Evolutionary conservation across 1,140 invertebrate species (phyloP), one percentile per base, ranked within the genome.

Genomic region (Palaemon carinicauda): DNA sequence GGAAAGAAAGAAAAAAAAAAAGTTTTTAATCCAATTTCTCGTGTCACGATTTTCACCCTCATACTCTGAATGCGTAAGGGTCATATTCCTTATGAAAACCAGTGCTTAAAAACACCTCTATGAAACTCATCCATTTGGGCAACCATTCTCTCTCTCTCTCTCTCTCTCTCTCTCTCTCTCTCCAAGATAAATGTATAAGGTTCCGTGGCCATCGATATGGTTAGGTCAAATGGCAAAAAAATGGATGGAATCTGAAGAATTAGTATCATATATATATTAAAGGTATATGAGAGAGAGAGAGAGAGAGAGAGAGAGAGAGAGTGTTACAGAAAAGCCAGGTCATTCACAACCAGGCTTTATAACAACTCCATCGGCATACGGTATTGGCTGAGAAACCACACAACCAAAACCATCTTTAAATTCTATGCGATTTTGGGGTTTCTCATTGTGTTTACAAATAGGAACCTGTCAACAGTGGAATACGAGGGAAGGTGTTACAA

Each of bases 371-470:
- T 19, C 51, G 53, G 31, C 77, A 80, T 60, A 80, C 33, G 41
- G 41, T 41, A 41, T 41, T 12, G 31, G 24, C 79, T 4, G 21
- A 54, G 79, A 80, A 80, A 31, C 54, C 79, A 7, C 10, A n/a
- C 79, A 80, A 60, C 41, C 53, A 41, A 60, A 65, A 27, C 33
- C 24, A 10, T 65, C 31, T 24, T 27, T 9, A 80, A 80, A 54
- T 80, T 80, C 51, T 54, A 80, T 80, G 79, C 31, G 56, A 65
- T 80, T 10, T 12, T 69, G n/a, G 33, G 79, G 79, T 80, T 80
- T 80, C 79, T 80, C 51, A 80, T 80, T 80, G 79, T 80, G 81
- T 54, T 31, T 1, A 12, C 9, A 7, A 27, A 24, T 27, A 50
- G 41, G 52, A 15, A 31, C 14, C 10, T 0, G 27, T 19, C 19